Base-by-base conservation (phyloP, 2,113 vertebrate genomes). In the Trochalopteron elliotii region DNA sequence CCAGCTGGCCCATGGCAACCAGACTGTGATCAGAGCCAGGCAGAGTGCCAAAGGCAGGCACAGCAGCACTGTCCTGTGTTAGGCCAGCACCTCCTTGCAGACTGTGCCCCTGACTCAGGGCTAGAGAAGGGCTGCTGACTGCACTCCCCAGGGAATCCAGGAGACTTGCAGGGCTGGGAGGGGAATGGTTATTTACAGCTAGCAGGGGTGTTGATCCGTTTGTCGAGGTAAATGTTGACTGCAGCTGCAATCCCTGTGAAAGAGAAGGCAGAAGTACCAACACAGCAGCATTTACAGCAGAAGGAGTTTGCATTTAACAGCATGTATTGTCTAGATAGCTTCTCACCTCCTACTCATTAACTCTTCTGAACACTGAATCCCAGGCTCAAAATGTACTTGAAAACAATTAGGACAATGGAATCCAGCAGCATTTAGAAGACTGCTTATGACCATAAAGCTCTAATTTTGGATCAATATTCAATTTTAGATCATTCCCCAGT, bases 171-270 rank as follows among this genome's bases (percentile, higher is more conserved):
- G 97, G 90, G 81, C 91, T 96, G 85, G 93, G 74, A 83, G 95
- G 92, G 16, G 92, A 88, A 53, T 96, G 94, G 42, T 94, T 96
- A 84, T 97, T 97, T 87, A 97, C 83, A 96, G 98, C 79, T 61
- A 98, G 44, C 42, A 98, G 89, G 70, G 97, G 82, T 67, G 98
- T 61, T 67, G 97, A 89, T 90, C 97, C 97, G 10, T 98, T 98
- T 86, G 96, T 30, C 21, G 98, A 97, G 91, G 97, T 90, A 63
- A 96, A 96, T 61, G 94, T 91, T 96, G 98, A 92, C 87, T 98
- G 98, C 64, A 98, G 94, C 85, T 98, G 98, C 64, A 98, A 98
- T 85, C 95, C 98, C 98, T 98, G 97, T 50, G 63, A 90, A 95
- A 97, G 25, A 97, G 44, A 97, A 97, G 83, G 96, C 40, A 96